phyloP scores from a whole-genome alignment of 92 coral and sea anemone genomes.

The Isaurus tuberculatus region DNA sequence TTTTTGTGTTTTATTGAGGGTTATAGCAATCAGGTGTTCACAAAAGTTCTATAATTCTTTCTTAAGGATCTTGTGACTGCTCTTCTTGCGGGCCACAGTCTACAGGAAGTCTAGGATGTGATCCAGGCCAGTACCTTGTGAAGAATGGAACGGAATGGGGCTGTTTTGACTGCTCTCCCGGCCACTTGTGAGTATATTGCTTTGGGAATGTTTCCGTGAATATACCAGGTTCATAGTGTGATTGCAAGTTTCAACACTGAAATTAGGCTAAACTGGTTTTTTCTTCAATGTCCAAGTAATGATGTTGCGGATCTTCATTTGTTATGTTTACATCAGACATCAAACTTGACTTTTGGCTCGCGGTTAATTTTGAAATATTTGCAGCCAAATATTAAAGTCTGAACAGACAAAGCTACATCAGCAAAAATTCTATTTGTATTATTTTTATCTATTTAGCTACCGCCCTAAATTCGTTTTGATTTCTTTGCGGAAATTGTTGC shows the following conservation, averaged over 20 bases:
- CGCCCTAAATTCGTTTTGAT: not conserved
- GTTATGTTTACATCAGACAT: not conserved
- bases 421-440: not conserved
- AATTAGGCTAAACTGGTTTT: not conserved
- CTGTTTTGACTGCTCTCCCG: slow-evolving; percentile 85
- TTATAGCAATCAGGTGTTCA: not conserved
- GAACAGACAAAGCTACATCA: not conserved
- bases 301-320: not conserved
- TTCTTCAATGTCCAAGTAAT: not conserved
- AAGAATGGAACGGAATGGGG: slow-evolving; percentile 69
- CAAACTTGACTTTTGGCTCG: not conserved
- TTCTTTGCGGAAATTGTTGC: not conserved
- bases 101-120: slow-evolving; percentile 80
- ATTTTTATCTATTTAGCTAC: not conserved
- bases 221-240: too few species aligned
- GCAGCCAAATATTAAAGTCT: not conserved
- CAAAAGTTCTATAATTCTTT: not conserved
- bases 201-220: not conserved
- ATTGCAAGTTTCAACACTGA: not conserved
- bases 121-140: slow-evolving; percentile 84
- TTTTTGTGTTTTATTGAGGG: not conserved
- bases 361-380: not conserved
- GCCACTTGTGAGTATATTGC: slow-evolving; percentile 83
- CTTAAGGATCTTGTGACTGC: slow-evolving; percentile 88
- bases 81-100: slow-evolving; percentile 88